Evolutionary conservation across 2,113 vertebrate species (phyloP).

Genomic region (Taxidea taxus): DNA sequence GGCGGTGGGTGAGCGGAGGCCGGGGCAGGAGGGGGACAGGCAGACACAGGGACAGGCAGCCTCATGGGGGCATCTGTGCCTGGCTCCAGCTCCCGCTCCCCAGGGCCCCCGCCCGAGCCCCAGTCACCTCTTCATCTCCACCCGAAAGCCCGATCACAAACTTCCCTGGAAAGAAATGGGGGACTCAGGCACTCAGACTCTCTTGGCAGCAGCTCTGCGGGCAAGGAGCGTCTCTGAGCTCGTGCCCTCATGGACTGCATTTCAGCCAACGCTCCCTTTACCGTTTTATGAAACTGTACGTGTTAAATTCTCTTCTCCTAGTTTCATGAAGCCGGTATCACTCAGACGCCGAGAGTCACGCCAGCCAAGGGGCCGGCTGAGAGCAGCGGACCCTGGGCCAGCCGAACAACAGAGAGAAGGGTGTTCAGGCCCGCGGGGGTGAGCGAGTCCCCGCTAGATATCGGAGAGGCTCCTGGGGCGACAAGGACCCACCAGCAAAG

Average conservation of each 20-base stretch:
- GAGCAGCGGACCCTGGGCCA: neutral
- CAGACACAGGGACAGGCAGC: neutral
- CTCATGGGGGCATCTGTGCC: neutral
- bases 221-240: slow-evolving; percentile 53
- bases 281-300: slow-evolving; percentile 45
- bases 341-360: neutral
- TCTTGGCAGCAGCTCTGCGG: neutral
- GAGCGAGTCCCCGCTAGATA: fast-evolving
- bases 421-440: neutral
- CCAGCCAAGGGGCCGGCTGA: neutral
- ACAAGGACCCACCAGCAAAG: neutral
- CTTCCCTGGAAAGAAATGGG: neutral
- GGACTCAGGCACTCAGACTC: neutral
- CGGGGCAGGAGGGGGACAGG: neutral
- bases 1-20: neutral
- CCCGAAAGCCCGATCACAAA: neutral
- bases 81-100: neutral
- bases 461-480: neutral
- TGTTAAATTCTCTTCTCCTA: slow-evolving; percentile 30
- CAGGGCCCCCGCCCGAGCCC: neutral
- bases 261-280: slow-evolving; percentile 56
- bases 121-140: neutral
- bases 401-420: neutral
- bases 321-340: neutral
- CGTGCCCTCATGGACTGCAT: slow-evolving; percentile 61